Base-by-base conservation (phyloP, 2,113 vertebrate genomes). In the Prochilodus magdalenae region DNA sequence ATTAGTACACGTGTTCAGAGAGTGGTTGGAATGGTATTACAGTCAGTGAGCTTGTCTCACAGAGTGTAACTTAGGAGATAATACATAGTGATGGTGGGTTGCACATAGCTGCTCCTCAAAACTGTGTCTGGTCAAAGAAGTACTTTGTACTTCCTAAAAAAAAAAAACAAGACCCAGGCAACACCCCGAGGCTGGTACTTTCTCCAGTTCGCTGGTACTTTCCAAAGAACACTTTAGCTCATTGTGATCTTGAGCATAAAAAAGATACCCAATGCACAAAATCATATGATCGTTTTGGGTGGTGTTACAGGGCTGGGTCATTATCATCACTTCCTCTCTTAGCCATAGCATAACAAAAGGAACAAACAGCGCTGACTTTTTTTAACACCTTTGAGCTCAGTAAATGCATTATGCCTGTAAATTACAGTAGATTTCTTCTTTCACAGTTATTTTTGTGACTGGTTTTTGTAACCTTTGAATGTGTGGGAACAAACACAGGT, bases 111-210 rank as follows among this genome's bases (percentile, higher is more conserved):
- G 22, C 55, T 47, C n/a, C 55, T 20, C 12, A 80, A 69, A 76
- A 71, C 33, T 84, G 63, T 79, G 55, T 33, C 24, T 26, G 59
- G 40, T 30, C 24, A 36, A 67, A 63, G 62, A 81, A 75, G 57
- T 59, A 62, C 75, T 69, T 40, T 67, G 47, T 47, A 67, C 71
- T 83, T 84, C 77, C 71, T 73, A 36, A 77, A 74, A 80, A 77
- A 74, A 80, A 77, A 33, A 82, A 62, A 79, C 53, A 75, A 55
- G 53, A 75, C 26, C 79, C 11, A 40, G 71, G 70, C 75, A 59
- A 84, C 63, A 60, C 75, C 71, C 82, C 79, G 30, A 36, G 40
- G 24, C 51, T 83, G 66, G 30, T 40, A 26, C 11, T n/a, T n/a
- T n/a, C n/a, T n/a, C n/a, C n/a, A n/a, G 13, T 47, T 79, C 66